Base-by-base conservation (phyloP, 2,797 vertebrate species). In the Megaceryle alcyon region DNA sequence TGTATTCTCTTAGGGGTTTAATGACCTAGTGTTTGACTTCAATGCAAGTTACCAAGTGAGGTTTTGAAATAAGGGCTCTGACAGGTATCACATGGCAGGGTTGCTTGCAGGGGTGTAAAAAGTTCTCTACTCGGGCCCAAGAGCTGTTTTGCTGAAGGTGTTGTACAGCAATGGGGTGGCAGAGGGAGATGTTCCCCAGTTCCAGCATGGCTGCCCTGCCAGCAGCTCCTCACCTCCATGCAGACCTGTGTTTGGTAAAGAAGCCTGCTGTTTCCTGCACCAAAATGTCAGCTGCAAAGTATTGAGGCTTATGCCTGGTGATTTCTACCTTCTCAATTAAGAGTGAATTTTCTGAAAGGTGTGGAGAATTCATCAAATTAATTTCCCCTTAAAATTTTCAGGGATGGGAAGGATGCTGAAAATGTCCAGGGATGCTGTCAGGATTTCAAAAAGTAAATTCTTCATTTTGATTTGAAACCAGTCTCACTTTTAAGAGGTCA, bases 381-480 rank as follows among this genome's bases (percentile, higher is more conserved):
- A 28, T 64, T 90, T 92, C 49, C 71, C 28, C 14, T 72, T 60
- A 29, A 61, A n/a, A 64, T 92, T 86, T 69, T 51, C 12, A 31
- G 16, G 33, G 14, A 10, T 61, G 57, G 17, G 28, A 60, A 88
- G 23, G 37, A 9, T 51, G 44, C 54, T 71, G 56, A 66, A 87
- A 76, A 80, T 20, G 5, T 20, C 19, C 13, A n/a, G n/a, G 43
- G n/a, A 28, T 77, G 22, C n/a, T 18, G 12, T 44, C 43, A 70
- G 15, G 6, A 60, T 88, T 96, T 91, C 72, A 72, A 60, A 65
- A 87, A 92, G 70, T 64, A 77, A 87, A 49, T 65, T 57, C 71
- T 87, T 79, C 3, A 1, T 72, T 70, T 73, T 89, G 33, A 51
- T 85, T 82, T 85, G 46, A 87, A 96, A 66, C 68, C 21, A 73